These are phyloP conservation scores for Perizoma affinitatum DNA, from an alignment of 2,888 invertebrate species.

Conservation along the genomic window DNA sequence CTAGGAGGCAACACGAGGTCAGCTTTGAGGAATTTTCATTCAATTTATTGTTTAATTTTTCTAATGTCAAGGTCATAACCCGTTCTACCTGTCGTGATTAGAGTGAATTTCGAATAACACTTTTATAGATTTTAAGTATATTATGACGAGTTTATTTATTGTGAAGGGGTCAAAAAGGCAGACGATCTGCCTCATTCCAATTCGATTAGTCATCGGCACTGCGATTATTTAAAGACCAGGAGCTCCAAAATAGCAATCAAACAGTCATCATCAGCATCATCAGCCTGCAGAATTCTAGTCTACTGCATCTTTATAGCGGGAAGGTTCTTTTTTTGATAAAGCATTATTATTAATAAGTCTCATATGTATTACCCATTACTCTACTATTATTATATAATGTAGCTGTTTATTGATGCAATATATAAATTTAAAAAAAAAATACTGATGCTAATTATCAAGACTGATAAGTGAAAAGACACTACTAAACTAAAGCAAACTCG, in stretches of 20 bases:
- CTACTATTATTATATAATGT: too few relatives aligned
- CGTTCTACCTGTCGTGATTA: conserved; percentile 27
- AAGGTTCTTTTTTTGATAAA: too few relatives aligned
- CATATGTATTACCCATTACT: too few relatives aligned
- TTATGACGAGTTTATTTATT: conserved; percentile 34
- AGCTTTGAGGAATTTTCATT: conserved; percentile 76
- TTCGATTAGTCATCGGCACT: conserved; percentile 30
- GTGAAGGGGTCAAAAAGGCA: conserved; percentile 33
- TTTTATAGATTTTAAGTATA: conserved; percentile 35
- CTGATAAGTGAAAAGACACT: too few relatives aligned
- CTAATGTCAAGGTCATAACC: conserved; percentile 50
- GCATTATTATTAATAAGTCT: too few relatives aligned
- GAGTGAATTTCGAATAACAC: conserved; percentile 33
- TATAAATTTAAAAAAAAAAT: too few relatives aligned
- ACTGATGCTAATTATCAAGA: too few relatives aligned
- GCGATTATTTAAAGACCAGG: conserved; percentile 28
- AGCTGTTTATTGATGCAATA: too few relatives aligned
- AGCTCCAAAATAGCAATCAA: conserved; percentile 24
- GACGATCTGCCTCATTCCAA: conserved; percentile 22
- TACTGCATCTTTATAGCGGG: too few relatives aligned
- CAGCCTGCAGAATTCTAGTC: too few relatives aligned
- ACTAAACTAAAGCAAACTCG: too few relatives aligned
- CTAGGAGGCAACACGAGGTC: conserved; percentile 61
- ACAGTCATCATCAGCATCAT: background rate
- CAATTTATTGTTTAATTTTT: conserved; percentile 70